Evolutionary conservation across 2,888 invertebrate species (phyloP), one percentile per base, ranked within the genome.

Genomic region (Loripinus fragilis): DNA sequence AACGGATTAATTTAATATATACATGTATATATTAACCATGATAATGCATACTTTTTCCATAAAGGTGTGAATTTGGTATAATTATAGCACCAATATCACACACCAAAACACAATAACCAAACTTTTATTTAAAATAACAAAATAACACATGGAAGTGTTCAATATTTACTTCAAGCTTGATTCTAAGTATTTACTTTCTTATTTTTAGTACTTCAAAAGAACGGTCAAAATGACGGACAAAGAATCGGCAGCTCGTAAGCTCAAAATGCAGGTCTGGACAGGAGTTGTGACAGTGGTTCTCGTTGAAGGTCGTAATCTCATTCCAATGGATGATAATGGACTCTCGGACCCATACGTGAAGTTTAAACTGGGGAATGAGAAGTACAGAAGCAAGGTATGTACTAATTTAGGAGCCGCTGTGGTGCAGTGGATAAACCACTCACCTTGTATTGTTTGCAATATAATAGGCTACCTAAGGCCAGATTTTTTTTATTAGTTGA

Each of bases 231-330:
- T 84, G n/a, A 70, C 81, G n/a, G 81, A 84, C 50, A 81, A 81
- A 38, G 83, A 84, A 60, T 81, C 83, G 15, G 81, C 87, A 1
- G 86, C 88, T 35, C 92, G 92, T 80, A 93, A 93, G 80, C 94
- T 98, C 72, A 98, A 98, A 94, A 97, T 97, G 38, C 98, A 99
- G 94, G 97, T 98, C 93, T 99, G 99, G 99, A 98, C 97, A 92
- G 97, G 98, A 2, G 98, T 98, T 76, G 98, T 99, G 48, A 99
- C 98, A 78, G 97, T 99, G 88, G 96, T 99, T n/a, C 95, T 99
- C 85, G 97, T 99, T 33, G 98, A 99, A 94, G 99, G 98, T 17
- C 97, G 96, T 94, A 97, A 98, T 93, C 95, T 99, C 76, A 89
- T 93, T 10, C 96, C 97, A 0, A 96, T 97, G 95, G 97, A 98